A percentile compares a stretch with the other conserved stretches of the same genome.
Evolutionary conservation across 2,113 vertebrate genomes (phyloP).

Genomic region (Vidua macroura): DNA sequence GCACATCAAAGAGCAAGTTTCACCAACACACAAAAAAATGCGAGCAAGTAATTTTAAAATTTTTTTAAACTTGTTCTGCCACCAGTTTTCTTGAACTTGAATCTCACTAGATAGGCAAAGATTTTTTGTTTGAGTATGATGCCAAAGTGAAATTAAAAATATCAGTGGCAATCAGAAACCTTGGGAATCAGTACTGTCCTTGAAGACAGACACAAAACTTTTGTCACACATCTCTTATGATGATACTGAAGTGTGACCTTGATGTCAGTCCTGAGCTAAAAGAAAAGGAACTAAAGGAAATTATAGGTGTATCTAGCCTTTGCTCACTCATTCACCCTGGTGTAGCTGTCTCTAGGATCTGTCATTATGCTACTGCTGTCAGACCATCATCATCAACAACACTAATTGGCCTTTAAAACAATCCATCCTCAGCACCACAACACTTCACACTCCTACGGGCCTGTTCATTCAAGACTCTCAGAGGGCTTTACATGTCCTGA

Average conservation of each 20-base stretch:
- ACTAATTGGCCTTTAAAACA: slow-evolving; percentile 44
- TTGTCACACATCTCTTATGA: fast-evolving
- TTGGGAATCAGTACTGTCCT: neutral
- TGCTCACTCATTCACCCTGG: neutral
- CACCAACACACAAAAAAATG: neutral
- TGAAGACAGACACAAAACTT: neutral
- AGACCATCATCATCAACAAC: neutral
- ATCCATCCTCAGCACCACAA: neutral
- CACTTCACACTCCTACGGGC: neutral
- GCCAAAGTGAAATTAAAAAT: neutral
- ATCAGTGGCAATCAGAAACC: neutral
- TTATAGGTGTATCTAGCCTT: neutral
- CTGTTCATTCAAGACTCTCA: slow-evolving; percentile 30
- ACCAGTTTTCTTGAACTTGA: neutral
- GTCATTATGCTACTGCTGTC: neutral
- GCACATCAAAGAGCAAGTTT: neutral
- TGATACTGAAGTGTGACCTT: fast-evolving
- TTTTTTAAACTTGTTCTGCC: neutral
- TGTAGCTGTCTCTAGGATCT: neutral
- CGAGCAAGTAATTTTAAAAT: neutral
- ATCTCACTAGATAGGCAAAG: neutral
- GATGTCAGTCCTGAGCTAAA: neutral
- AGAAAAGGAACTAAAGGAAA: neutral
- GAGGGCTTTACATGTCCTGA: neutral
- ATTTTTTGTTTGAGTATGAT: neutral